Conservation (phyloP, 2,113 vertebrate genomes). For the Heteronetta atricapilla region DNA sequence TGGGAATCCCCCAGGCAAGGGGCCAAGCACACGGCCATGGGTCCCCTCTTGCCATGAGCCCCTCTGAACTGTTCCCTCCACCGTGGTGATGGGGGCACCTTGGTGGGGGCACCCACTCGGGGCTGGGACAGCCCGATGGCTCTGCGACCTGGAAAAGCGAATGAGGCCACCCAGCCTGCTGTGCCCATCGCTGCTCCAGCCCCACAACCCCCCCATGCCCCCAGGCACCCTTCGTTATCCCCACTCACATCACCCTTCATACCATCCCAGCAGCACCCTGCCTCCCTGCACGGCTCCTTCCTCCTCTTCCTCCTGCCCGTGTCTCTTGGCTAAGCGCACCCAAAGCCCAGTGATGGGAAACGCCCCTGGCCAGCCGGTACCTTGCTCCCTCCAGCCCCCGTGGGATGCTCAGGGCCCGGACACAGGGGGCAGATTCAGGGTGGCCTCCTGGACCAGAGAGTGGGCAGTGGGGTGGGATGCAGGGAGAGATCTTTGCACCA, state of each 20-base stretch:
- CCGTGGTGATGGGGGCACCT: neutral
- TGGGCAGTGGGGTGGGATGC: neutral
- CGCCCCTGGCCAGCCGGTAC: neutral
- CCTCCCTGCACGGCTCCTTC: neutral
- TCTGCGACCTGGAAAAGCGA: neutral
- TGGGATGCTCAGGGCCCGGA: neutral
- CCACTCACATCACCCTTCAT: neutral
- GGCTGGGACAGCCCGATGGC: neutral
- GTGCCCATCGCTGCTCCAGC: neutral
- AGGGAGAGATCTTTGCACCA: neutral
- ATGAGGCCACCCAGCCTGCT: neutral
- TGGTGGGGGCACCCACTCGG: neutral
- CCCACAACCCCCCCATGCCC: neutral
- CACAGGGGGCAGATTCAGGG: neutral
- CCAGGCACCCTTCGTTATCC: neutral
- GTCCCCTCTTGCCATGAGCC: accelerated
- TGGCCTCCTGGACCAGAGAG: neutral
- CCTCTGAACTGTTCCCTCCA: no score
- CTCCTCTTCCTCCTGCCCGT: neutral
- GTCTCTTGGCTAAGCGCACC: neutral
- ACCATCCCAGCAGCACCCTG: neutral
- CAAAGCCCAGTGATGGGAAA: accelerated
- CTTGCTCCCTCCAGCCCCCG: neutral
- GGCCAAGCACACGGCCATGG: accelerated
- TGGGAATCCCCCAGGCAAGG: neutral